Evolutionary conservation across 2,113 vertebrate species (phyloP).

Genomic region (Hippolais icterina): DNA sequence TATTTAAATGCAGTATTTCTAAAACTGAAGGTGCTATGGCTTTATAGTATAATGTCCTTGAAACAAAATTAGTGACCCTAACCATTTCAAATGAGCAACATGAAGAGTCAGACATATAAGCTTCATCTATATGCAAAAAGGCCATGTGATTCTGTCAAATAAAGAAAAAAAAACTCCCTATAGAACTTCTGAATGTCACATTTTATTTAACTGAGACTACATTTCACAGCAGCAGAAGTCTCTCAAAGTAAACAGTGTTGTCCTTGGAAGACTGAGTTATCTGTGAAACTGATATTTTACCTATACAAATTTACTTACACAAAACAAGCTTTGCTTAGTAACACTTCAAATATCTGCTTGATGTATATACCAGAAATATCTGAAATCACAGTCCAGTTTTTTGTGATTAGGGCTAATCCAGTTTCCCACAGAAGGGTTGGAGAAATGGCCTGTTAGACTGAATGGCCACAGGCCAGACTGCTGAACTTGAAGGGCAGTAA

Average conservation of each 20-base stretch:
- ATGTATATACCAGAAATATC: not conserved
- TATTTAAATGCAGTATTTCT: not conserved
- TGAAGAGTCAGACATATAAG: not conserved
- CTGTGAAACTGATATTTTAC: not conserved
- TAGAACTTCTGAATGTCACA: rapidly evolving
- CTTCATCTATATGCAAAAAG: not conserved
- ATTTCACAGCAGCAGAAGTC: not conserved
- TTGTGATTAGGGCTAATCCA: not conserved
- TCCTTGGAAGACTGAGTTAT: not conserved
- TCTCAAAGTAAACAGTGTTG: not conserved
- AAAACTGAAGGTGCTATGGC: not conserved
- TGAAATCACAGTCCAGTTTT: not conserved
- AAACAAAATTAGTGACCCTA: not conserved
- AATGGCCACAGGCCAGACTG: not conserved
- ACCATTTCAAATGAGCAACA: not conserved
- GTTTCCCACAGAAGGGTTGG: not conserved
- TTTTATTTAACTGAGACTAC: not conserved
- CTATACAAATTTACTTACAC: not conserved
- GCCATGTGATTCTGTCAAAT: not conserved
- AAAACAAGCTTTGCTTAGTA: not conserved
- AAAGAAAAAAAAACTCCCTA: not conserved
- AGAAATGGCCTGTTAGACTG: not conserved
- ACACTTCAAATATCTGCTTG: not conserved
- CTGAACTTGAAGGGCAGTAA: not conserved
- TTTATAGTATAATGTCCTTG: not conserved